phyloP scores from a whole-genome alignment of 2,888 invertebrate genomes.

The Cosmopolites sordidus region DNA sequence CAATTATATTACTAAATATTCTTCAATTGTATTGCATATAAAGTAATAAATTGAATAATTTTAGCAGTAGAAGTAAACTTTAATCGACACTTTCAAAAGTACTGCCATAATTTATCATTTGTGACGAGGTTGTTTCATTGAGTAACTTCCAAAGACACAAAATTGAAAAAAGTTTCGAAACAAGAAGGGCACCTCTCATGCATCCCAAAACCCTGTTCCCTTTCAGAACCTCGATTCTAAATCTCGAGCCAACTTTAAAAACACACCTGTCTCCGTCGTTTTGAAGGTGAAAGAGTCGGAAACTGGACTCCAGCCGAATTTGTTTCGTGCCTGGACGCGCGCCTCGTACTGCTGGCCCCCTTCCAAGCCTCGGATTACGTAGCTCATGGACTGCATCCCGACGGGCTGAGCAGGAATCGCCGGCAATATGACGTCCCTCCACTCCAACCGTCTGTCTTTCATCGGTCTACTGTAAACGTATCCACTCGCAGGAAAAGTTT shows the following conservation, averaged over 20 bases:
- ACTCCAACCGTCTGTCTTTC: constrained; percentile 50
- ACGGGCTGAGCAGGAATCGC: constrained; percentile 48
- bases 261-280: constrained; percentile 58
- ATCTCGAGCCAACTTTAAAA: background rate
- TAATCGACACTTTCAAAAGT: too few relatives aligned
- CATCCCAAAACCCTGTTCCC: too few relatives aligned
- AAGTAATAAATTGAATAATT: too few relatives aligned
- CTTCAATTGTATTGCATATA: too few relatives aligned
- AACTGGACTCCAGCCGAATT: constrained; percentile 63
- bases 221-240: too few relatives aligned
- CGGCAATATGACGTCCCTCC: constrained; percentile 58
- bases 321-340: constrained; percentile 62
- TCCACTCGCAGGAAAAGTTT: constrained; percentile 38
- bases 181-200: background rate
- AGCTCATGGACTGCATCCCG: constrained; percentile 61
- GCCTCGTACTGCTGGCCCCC: constrained; percentile 65
- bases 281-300: constrained; percentile 61
- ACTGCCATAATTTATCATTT: too few relatives aligned
- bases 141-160: too few relatives aligned
- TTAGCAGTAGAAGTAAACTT: too few relatives aligned
- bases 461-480: constrained; percentile 41
- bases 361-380: constrained; percentile 59
- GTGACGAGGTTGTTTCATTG: too few relatives aligned
- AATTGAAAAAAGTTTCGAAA: too few relatives aligned
- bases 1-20: too few relatives aligned